phyloP scores from a whole-genome alignment of 2,113 vertebrate species.

The Falco punctatus region DNA sequence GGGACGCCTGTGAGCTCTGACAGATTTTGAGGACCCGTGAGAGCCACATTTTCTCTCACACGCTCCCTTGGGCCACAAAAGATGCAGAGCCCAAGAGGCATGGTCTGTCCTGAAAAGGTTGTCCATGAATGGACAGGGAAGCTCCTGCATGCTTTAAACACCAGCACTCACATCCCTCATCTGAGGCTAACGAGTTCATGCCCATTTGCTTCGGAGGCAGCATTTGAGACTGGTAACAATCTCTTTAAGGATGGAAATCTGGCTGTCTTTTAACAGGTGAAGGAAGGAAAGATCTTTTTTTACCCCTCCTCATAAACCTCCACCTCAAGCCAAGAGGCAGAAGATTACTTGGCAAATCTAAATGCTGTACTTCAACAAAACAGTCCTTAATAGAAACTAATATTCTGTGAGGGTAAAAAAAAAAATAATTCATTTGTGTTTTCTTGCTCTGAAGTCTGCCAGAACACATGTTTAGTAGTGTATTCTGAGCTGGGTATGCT shows the following conservation, averaged over 20 bases:
- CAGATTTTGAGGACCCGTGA: neutral
- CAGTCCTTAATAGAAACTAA: neutral
- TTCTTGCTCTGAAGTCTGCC: neutral
- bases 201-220: neutral
- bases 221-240: neutral
- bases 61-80: neutral
- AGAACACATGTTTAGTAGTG: neutral
- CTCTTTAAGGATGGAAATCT: neutral
- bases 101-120: neutral
- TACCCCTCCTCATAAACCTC: neutral
- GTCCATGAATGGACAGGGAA: neutral
- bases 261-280: neutral
- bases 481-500: neutral
- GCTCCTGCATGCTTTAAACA: neutral
- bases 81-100: neutral
- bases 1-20: neutral
- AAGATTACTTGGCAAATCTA: neutral
- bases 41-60: neutral
- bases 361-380: neutral
- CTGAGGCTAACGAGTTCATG: neutral
- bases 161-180: neutral
- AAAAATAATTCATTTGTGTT: neutral
- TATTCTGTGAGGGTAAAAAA: neutral
- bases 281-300: neutral
- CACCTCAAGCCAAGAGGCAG: neutral